Evolutionary conservation across 2,888 invertebrate species (phyloP).

Genomic region (Adineta ricciae): DNA sequence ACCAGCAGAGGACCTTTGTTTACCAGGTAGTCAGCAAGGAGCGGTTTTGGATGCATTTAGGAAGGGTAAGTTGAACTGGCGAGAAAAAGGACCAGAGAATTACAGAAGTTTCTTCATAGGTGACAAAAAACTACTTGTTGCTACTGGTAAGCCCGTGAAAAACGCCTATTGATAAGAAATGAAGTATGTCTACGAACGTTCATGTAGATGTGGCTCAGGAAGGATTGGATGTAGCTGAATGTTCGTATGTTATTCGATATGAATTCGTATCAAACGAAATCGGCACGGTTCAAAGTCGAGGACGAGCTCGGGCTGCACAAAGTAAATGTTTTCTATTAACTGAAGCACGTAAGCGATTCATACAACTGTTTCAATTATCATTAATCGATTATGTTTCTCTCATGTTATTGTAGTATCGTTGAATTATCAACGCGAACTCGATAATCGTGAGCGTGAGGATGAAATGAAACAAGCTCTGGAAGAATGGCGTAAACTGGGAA

Average conservation of each 20-base stretch:
- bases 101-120: not conserved
- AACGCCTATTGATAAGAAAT: no score
- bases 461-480: not conserved
- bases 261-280: slow-evolving; percentile 36
- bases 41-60: not conserved
- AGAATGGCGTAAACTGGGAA: not conserved
- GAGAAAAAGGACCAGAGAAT: not conserved
- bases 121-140: not conserved
- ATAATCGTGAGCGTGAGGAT: not conserved
- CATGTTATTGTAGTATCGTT: not conserved
- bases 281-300: slow-evolving; percentile 32
- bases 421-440: not conserved
- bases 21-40: not conserved
- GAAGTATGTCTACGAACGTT: not conserved
- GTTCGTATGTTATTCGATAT: slow-evolving; percentile 35
- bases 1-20: not conserved
- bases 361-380: not conserved
- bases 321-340: slow-evolving; percentile 35
- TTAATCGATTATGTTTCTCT: not conserved
- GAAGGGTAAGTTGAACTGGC: not conserved
- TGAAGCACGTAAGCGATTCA: not conserved
- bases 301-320: slow-evolving; percentile 35
- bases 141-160: not conserved
- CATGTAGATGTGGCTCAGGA: slow-evolving; percentile 36
- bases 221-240: slow-evolving; percentile 35